Percentiles rank a stretch among this genome's conserved stretches.
Conservation (phyloP, 2,888 invertebrate genomes). For the Microchrysa polita region DNA sequence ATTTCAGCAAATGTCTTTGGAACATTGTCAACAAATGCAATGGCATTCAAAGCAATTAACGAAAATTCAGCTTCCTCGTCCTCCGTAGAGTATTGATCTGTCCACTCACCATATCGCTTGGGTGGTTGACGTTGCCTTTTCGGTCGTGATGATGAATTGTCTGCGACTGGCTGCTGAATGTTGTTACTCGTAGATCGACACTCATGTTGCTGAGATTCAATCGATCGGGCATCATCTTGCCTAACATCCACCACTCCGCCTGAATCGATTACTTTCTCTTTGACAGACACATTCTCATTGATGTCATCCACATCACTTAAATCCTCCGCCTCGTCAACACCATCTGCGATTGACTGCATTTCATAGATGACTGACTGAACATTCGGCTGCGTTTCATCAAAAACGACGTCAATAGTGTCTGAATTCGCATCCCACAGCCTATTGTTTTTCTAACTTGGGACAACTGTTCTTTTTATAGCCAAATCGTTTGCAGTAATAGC, state of each 20-base stretch:
- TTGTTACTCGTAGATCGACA: not conserved
- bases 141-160: not conserved
- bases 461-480: too few species aligned
- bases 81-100: not conserved
- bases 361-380: too few species aligned
- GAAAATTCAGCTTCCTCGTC: conserved; percentile 8
- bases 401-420: not conserved
- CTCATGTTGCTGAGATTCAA: too few species aligned
- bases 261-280: not conserved
- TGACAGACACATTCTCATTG: not conserved
- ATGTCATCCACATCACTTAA: conserved; percentile 5
- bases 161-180: not conserved
- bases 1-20: too few species aligned
- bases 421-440: not conserved
- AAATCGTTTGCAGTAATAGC: too few species aligned
- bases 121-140: not conserved
- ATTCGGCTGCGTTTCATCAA: too few species aligned
- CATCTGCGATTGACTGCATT: too few species aligned
- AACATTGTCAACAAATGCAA: too few species aligned
- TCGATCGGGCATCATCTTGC: not conserved
- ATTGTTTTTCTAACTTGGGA: too few species aligned
- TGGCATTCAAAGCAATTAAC: conserved; percentile 1
- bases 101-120: not conserved
- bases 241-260: not conserved
- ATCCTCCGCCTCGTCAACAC: too few species aligned